Evolutionary conservation across 2,888 invertebrate species (phyloP), one percentile per base, ranked within the genome.

Genomic region (Spilosoma lubricipeda): DNA sequence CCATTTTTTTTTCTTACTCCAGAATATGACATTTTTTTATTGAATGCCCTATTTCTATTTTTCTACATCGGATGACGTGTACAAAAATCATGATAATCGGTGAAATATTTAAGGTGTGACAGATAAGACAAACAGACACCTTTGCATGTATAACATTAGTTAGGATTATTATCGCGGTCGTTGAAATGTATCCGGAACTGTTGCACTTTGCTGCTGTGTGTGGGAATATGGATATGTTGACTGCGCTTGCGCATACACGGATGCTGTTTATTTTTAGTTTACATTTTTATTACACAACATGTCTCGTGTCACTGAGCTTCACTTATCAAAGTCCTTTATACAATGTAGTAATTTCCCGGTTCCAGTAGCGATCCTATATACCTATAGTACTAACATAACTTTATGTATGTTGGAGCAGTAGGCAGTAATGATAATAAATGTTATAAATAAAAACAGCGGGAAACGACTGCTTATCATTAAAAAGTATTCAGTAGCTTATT

Each of bases 81-180:
- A 2, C 15, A 59, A 27, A 59, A 59, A 4, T 13, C 9, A n/a
- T 52, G 7, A 56, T 56, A 11, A 20, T 56, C 52, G 0, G 52
- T 56, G n/a, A 56, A 56, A n/a, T 56, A 56, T 56, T 56, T 56
- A 56, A 56, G 52, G 52, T n/a, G 52, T 23, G 52, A 56, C n/a
- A n/a, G 27, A 59, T 59, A n/a, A 59, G 27, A 59, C n/a, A 59
- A 59, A 59, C 59, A 59, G 18, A 23, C 13, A 39, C 4, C 23
- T 39, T n/a, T n/a, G 66, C 15, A 39, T 42, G 66, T 18, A 9
- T 42, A 66, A 66, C 27, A 13, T 39, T 39, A n/a, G 56, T 33
- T 33, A 30, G 2, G 33, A 64, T 64, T 30, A 33, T 33, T 64
- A 33, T 64, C 5, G 65, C n/a, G 20, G 18, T 36, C 15, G 23